Percentiles rank a stretch among this genome's conserved stretches.
These are phyloP conservation scores for Procambarus clarkii DNA, from an alignment of 1,140 invertebrate species.

Conservation along the genomic window DNA sequence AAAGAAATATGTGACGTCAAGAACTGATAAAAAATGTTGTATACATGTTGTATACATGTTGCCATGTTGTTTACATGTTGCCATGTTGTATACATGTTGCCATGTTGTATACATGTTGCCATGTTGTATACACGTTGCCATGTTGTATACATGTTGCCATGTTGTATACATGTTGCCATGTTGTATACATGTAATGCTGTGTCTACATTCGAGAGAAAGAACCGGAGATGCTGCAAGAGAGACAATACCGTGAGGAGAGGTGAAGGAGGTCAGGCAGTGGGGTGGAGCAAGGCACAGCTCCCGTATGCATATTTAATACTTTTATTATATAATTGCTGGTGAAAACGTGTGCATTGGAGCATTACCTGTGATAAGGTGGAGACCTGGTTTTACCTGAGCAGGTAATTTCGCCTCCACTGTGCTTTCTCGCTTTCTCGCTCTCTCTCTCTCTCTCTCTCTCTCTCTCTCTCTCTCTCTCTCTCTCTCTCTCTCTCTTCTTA, in stretches of 20 bases:
- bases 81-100: no score
- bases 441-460: conserved; percentile 25
- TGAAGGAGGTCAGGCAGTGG: neutral
- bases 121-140: no score
- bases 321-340: conserved; percentile 53
- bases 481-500: neutral
- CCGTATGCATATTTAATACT: conserved; percentile 33
- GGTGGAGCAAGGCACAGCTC: neutral
- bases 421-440: conserved; percentile 3
- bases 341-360: conserved; percentile 23
- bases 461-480: conserved; percentile 4
- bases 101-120: no score
- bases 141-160: no score
- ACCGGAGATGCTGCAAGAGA: neutral
- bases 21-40: no score
- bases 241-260: neutral
- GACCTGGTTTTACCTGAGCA: neutral
- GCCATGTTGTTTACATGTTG: no score
- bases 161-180: no score
- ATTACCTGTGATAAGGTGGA: conserved; percentile 21
- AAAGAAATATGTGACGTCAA: no score
- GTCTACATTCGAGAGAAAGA: neutral
- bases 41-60: no score
- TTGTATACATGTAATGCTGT: no score
- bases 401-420: neutral